Evolutionary conservation across 2,113 vertebrate species (phyloP).

Genomic region (Prionailurus viverrinus): DNA sequence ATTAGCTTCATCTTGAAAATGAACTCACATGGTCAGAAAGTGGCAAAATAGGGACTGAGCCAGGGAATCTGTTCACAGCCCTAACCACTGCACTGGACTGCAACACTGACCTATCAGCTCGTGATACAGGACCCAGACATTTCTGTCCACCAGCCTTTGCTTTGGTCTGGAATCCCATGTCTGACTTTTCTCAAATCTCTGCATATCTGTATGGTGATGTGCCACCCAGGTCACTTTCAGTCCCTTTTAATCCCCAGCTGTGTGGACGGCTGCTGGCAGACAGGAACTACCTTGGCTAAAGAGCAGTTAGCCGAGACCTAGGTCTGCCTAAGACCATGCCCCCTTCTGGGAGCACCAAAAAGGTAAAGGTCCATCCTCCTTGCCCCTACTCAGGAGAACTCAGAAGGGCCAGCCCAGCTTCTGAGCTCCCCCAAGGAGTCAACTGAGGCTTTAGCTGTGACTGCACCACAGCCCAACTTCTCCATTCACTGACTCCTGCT

Average conservation of each 20-base stretch:
- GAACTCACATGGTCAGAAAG: background rate
- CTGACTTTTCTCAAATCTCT: background rate
- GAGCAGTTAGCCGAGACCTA: too few species aligned
- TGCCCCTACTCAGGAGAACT: background rate
- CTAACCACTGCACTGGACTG: background rate
- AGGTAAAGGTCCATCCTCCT: background rate
- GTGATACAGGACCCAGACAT: background rate
- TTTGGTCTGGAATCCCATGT: background rate
- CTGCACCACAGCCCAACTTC: background rate
- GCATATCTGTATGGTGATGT: background rate
- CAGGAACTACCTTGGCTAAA: background rate
- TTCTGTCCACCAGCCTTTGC: background rate
- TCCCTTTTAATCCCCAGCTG: background rate
- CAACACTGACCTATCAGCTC: background rate
- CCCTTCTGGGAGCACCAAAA: background rate
- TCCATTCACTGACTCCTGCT: background rate
- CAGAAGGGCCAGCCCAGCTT: background rate
- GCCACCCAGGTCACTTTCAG: background rate
- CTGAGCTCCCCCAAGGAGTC: background rate
- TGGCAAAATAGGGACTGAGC: background rate
- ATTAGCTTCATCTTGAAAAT: slow-evolving; percentile 28
- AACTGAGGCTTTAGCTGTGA: background rate
- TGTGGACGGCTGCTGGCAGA: background rate
- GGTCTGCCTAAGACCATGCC: background rate
- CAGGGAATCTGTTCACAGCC: background rate